Percentiles rank a stretch among this genome's conserved stretches.
phyloP scores from a whole-genome alignment of 1,140 invertebrate genomes.

The Ips typographus region DNA sequence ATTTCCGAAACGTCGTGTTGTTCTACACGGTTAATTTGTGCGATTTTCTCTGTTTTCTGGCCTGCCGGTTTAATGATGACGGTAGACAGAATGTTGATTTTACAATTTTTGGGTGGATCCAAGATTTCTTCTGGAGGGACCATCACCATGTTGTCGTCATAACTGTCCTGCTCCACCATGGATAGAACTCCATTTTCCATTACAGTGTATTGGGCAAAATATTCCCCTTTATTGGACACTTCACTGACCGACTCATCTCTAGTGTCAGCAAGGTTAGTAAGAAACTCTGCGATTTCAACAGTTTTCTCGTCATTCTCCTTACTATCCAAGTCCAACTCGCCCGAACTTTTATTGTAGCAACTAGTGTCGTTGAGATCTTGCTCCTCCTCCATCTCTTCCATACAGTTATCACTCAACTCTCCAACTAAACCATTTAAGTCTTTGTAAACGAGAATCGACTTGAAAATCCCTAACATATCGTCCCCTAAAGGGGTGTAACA shows the following conservation, averaged over 20 bases:
- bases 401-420: neutral
- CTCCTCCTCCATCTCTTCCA: neutral
- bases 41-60: neutral
- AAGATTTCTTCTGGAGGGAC: slow-evolving; percentile 12
- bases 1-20: slow-evolving; percentile 5
- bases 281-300: slow-evolving; percentile 16
- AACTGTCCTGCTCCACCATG: neutral
- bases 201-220: slow-evolving; percentile 13
- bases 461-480: slow-evolving; percentile 9
- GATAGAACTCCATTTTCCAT: slow-evolving; percentile 14
- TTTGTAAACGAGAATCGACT: slow-evolving; percentile 12
- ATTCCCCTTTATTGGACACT: slow-evolving; percentile 4
- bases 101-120: slow-evolving; percentile 4
- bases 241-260: neutral
- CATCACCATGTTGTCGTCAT: slow-evolving; percentile 15
- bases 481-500: slow-evolving; percentile 16
- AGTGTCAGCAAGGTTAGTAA: neutral
- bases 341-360: neutral
- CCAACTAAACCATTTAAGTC: neutral
- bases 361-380: neutral
- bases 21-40: neutral
- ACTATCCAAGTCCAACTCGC: neutral
- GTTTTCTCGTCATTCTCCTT: slow-evolving; percentile 13
- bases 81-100: slow-evolving; percentile 16
- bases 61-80: slow-evolving; percentile 12